Conservation (phyloP, 2,113 vertebrate species). For the Cercopithecus mona region DNA sequence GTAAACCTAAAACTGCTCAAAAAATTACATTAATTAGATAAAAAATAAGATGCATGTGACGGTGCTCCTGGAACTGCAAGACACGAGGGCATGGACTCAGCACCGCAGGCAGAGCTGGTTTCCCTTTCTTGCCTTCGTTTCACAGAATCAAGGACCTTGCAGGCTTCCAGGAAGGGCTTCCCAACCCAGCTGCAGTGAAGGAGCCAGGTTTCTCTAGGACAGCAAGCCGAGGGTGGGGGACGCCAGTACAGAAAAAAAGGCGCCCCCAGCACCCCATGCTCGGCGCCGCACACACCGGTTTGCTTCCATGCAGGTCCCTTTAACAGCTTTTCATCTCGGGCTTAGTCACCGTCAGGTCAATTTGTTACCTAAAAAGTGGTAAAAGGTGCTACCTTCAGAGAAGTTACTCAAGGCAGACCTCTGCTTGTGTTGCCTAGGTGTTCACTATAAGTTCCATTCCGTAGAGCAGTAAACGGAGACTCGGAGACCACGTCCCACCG, state of each 20-base stretch:
- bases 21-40: background rate
- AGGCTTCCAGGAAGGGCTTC: background rate
- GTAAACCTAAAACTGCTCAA: background rate
- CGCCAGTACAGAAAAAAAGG: background rate
- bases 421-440: background rate
- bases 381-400: background rate
- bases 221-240: background rate
- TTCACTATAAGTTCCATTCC: background rate
- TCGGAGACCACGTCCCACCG: background rate
- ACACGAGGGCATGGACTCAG: background rate
- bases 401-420: background rate
- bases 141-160: background rate
- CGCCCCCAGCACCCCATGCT: accelerated
- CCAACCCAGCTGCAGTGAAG: background rate
- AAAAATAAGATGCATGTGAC: background rate
- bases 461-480: background rate
- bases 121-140: background rate
- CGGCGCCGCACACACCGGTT: accelerated
- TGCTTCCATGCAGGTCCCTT: background rate
- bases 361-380: background rate
- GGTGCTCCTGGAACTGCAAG: background rate
- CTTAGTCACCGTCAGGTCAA: background rate
- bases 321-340: background rate
- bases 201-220: background rate
- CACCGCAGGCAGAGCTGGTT: background rate